A percentile compares a stretch with the other conserved stretches of the same genome.
These are phyloP conservation scores for Spongilla lacustris DNA, from an alignment of 37 sponge, comb jelly and placozoan genomes.

Conservation along the genomic window DNA sequence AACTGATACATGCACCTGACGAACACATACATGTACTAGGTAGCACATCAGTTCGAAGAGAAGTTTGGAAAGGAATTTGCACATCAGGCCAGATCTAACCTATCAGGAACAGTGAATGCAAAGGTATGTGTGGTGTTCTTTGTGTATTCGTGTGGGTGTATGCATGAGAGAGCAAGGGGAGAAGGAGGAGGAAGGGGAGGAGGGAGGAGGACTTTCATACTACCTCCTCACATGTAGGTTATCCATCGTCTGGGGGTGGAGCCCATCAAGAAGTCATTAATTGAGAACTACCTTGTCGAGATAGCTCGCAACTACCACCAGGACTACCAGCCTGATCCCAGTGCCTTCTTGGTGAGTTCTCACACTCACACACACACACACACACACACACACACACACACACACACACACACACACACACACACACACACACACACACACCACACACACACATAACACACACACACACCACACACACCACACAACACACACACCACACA, in stretches of 20 bases:
- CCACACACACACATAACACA: neutral
- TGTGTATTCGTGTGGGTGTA: neutral
- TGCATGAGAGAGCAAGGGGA: neutral
- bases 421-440: neutral
- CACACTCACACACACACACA: neutral
- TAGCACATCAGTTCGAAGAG: conserved; percentile 74
- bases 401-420: conserved; percentile 7
- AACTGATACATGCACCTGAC: neutral
- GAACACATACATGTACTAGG: conserved; percentile 38
- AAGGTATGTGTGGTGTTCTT: conserved; percentile 43
- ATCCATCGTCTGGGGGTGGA: conserved; percentile 90
- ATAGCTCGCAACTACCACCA: conserved; percentile 95
- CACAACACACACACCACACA: neutral
- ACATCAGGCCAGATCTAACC: conserved; percentile 90
- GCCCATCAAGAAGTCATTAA: conserved; percentile 81
- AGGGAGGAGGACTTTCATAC: neutral
- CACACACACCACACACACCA: conserved; percentile 8
- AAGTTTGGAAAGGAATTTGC: conserved; percentile 97
- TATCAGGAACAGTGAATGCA: conserved; percentile 81
- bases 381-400: conserved; percentile 3
- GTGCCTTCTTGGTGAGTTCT: conserved; percentile 73
- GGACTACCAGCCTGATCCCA: conserved; percentile 87
- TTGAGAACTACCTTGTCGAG: conserved; percentile 95
- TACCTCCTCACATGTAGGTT: conserved; percentile 52
- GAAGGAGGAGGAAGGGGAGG: neutral